A percentile compares a stretch with the other conserved stretches of the same genome.
Conservation (phyloP, 1,140 invertebrate genomes). For the Drosophila sp. region DNA sequence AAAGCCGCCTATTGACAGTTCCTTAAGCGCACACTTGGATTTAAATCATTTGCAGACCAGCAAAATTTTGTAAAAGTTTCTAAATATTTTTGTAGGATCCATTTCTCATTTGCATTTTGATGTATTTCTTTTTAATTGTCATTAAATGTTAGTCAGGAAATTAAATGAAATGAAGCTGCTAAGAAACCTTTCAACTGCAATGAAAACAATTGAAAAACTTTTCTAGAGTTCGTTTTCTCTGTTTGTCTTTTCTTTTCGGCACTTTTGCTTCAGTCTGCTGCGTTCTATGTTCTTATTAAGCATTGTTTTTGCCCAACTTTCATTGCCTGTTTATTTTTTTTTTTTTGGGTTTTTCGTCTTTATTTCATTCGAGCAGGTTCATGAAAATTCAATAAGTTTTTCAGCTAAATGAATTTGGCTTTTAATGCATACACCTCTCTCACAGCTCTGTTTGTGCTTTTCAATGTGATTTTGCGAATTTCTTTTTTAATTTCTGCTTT, state of each 20-base stretch:
- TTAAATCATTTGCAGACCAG: too few relatives aligned
- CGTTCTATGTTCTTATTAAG: background rate
- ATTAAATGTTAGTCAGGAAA: background rate
- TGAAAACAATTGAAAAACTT: conserved; percentile 28
- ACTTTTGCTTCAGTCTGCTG: background rate
- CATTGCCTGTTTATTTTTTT: conserved; percentile 17
- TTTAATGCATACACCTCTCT: conserved; percentile 37
- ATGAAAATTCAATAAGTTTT: conserved; percentile 79
- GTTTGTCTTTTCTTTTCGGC: conserved; percentile 5
- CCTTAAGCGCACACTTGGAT: background rate
- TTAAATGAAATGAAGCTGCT: conserved; percentile 1
- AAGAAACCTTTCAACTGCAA: conserved; percentile 8
- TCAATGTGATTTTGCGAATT: conserved; percentile 14
- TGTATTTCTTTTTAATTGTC: conserved; percentile 1
- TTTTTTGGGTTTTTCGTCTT: conserved; percentile 21
- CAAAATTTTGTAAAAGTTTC: background rate
- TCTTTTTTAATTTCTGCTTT: conserved; percentile 20
- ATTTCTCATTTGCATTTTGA: background rate
- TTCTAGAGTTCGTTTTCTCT: conserved; percentile 18
- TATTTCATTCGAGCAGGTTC: conserved; percentile 45
- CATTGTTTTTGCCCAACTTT: conserved; percentile 21
- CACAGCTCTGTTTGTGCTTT: conserved; percentile 17
- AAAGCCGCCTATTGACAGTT: background rate
- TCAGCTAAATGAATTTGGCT: conserved; percentile 59
- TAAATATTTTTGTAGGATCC: background rate